Conservation (phyloP, 1,140 invertebrate species). For the Psix sp. region DNA sequence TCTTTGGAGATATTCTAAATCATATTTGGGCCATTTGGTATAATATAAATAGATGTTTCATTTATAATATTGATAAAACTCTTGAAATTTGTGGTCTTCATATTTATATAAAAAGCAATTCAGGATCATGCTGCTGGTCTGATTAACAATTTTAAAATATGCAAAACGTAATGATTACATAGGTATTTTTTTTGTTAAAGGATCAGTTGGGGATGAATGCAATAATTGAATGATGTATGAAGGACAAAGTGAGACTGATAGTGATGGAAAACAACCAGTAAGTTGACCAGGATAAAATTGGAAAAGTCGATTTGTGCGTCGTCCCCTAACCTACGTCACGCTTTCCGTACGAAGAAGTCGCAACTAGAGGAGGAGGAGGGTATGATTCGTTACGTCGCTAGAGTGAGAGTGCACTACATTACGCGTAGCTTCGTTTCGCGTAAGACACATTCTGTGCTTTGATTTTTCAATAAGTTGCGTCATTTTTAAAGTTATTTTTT, state of each 20-base stretch:
- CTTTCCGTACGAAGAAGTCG: conserved; percentile 45
- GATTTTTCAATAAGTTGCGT: conserved; percentile 19
- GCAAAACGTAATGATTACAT: too few species aligned
- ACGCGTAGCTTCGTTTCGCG: conserved; percentile 22
- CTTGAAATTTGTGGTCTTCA: too few species aligned
- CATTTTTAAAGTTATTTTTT: too few species aligned
- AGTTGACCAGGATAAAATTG: conserved; percentile 35
- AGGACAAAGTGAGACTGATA: conserved; percentile 17
- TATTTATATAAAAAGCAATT: too few species aligned
- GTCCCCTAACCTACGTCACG: conserved; percentile 52
- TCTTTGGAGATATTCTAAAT: too few species aligned
- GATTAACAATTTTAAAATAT: too few species aligned
- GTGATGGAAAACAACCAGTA: conserved; percentile 21
- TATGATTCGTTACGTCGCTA: conserved; percentile 35
- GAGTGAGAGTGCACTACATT: conserved; percentile 30
- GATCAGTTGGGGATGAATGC: not conserved
- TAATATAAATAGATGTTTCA: too few species aligned
- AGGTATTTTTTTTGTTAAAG: too few species aligned
- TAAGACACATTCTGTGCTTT: conserved; percentile 15
- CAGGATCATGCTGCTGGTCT: too few species aligned
- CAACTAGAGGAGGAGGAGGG: conserved; percentile 25
- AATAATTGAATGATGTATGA: not conserved
- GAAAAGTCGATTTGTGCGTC: conserved; percentile 52
- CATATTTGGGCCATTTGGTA: too few species aligned
- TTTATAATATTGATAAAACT: too few species aligned